These are phyloP conservation scores for Malaclemys terrapin DNA, from an alignment of 2,113 vertebrate species.

Conservation along the genomic window DNA sequence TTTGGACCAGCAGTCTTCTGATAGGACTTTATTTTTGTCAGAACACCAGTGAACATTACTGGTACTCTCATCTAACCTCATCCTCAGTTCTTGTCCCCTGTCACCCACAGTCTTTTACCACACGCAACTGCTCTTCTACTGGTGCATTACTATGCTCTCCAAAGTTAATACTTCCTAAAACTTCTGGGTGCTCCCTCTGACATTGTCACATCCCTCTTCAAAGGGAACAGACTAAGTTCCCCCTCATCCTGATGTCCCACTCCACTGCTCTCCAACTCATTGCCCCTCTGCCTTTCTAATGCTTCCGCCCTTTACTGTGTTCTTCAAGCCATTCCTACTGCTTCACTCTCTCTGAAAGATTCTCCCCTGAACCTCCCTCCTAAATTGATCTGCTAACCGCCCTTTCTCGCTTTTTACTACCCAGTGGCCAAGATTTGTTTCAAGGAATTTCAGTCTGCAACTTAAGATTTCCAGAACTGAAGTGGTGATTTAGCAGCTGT, in stretches of 20 bases:
- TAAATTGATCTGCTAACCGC: not conserved
- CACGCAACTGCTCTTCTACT: not conserved
- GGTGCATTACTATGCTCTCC: not conserved
- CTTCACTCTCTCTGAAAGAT: not conserved
- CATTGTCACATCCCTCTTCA: not conserved
- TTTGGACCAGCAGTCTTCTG: not conserved
- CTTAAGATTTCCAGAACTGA: not conserved
- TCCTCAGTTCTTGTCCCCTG: not conserved
- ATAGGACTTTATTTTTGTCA: not conserved
- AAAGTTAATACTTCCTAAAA: not conserved
- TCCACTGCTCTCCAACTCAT: not conserved
- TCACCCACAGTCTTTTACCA: accelerated
- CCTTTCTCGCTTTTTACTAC: not conserved
- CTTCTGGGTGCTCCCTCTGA: not conserved
- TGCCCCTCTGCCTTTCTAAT: accelerated
- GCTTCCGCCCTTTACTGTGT: not conserved
- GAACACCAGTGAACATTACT: not conserved
- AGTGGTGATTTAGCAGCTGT: not conserved
- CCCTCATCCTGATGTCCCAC: not conserved
- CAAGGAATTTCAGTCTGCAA: not conserved
- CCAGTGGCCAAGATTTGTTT: not conserved
- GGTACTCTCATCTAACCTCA: not conserved
- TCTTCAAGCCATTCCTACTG: not conserved
- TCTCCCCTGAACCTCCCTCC: not conserved
- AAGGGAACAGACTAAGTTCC: not conserved